A percentile compares a stretch with the other conserved stretches of the same genome.
Conservation (phyloP, 2,888 invertebrate genomes). For the Neoaliturus tenellus region DNA sequence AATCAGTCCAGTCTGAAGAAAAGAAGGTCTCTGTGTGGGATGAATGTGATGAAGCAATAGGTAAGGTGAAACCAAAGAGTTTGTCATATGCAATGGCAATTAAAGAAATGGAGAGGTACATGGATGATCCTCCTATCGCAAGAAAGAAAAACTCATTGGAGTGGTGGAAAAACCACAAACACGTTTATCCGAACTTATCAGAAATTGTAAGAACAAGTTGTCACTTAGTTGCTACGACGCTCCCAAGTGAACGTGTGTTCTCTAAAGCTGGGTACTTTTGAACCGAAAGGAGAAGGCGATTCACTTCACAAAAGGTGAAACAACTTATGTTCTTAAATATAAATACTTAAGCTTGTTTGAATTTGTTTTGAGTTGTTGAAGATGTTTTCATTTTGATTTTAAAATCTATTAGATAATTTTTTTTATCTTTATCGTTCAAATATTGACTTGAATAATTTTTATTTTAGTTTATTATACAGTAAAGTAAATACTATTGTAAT, state of each 20-base stretch:
- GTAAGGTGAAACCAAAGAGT: neutral
- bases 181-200: neutral
- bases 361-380: no score
- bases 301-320: neutral
- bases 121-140: neutral
- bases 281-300: neutral
- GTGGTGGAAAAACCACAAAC: conserved; percentile 1
- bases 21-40: neutral
- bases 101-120: neutral
- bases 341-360: no score
- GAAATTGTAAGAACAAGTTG: neutral
- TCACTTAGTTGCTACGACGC: neutral
- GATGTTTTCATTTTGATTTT: no score
- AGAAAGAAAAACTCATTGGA: neutral
- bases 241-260: neutral
- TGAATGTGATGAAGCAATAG: neutral
- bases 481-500: no score
- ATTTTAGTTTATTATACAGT: no score
- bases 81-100: neutral
- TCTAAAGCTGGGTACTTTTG: neutral
- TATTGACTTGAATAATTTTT: no score
- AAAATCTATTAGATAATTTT: no score
- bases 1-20: no score
- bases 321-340: no score
- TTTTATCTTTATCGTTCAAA: no score